phyloP scores from a whole-genome alignment of 2,113 vertebrate genomes.

The Xenopus tropicalis region UCB_Xtro_10.0 CM004446.2:82142501-82143000 shows the following conservation, averaged over 20 bases:
- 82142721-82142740: slow-evolving; percentile 20
- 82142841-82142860: slow-evolving; percentile 5
- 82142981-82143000: slow-evolving; percentile 24
- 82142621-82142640: too few species aligned
- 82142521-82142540: too few species aligned
- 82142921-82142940: slow-evolving; percentile 35
- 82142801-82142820: slow-evolving; percentile 40
- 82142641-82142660: too few species aligned
- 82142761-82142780: slow-evolving; percentile 5
- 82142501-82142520: too few species aligned
- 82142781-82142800: slow-evolving; percentile 18
- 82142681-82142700: slow-evolving; percentile 9
- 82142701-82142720: background rate
- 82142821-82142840: slow-evolving; percentile 15
- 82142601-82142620: too few species aligned
- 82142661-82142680: background rate
- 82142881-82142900: slow-evolving; percentile 28
- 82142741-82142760: slow-evolving; percentile 4
- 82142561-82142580: too few species aligned
- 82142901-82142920: background rate
- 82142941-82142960: slow-evolving; percentile 41
- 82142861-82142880: slow-evolving; percentile 15
- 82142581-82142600: too few species aligned
- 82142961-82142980: slow-evolving; percentile 27
- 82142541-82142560: too few species aligned